Evolutionary conservation across 2,797 vertebrate genomes (phyloP), one percentile per base, ranked within the genome.

Genomic region (Chaenodraco wilsoni): DNA sequence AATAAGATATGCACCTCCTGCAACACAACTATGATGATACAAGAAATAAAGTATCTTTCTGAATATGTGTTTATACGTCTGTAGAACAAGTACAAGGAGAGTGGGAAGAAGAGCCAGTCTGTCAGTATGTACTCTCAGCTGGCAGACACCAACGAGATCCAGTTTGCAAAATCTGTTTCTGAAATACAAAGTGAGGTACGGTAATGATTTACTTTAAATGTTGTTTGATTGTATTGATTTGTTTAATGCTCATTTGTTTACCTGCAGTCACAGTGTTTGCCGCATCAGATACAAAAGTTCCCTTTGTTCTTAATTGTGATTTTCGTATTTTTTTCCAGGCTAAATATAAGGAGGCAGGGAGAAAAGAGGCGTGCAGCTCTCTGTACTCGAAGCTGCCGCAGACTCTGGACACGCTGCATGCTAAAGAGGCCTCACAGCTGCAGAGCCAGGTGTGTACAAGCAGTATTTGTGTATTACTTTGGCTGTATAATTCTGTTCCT

Each of bases 161-260:
- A 94, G 73, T 95, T 97, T 58, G 95, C 95, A 0, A 95, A 93
- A 91, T 80, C 95, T 71, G 81, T 96, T 1, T 94, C 94, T 0
- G 91, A 95, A 7, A 87, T 97, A 40, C 97, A 96, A 79, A 99
- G 97, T 65, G 87, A 97, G 96, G 97, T 98, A 64, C 8, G 46
- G 10, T 2, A 0, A 19, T 10, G n/a, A 4, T 1, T 12, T 44
- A 3, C 3, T 9, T 3, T 21, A 31, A 49, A 11, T 19, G 9
- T 4, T n/a, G n/a, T 49, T 17, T n/a, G 48, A 19, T n/a, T 17
- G 1, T n/a, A 49, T 4, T 17, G 17, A 19, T 19, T n/a, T 49
- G 46, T n/a, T 27, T 19, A 37, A 37, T 37, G 6, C 4, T 48
- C 9, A 17, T 52, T 52, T 15, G 5, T 57, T 56, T 56, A 33